Evolutionary conservation across 2,888 invertebrate genomes (phyloP), one percentile per base, ranked within the genome.

Genomic region (Melanostoma mellinum): DNA sequence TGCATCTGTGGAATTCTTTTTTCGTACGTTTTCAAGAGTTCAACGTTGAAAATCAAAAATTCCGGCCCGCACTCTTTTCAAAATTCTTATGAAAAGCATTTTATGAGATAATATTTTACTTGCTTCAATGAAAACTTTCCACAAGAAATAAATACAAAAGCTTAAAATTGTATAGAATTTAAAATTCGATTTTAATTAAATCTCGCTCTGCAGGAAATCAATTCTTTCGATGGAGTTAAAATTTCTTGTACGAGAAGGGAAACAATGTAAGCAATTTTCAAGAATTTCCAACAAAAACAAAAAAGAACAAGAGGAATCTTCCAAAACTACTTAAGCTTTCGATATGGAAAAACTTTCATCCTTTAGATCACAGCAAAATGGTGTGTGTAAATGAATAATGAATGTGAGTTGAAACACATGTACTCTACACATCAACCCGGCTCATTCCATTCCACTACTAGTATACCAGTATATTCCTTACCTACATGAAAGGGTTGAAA

Each of bases 401-500:
- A 84, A 84, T 84, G 71, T 55, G 44, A 69, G 55, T 69, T 36
- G 55, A 38, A 84, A 71, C 69, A 69, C 73, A 78, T 68, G 71
- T 71, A 78, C 20, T 20, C 20, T 20, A 20, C 55, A 69, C 78
- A 71, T 53, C 50, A 76, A 63, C 53, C 38, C 9, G 48, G 8
- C 42, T 20, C 6, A 5, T 9, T n/a, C 5, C 38, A 4, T n/a
- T 8, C 42, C 4, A 10, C 71, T 20, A 67, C 30, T 32, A 46
- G 56, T 40, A 58, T 56, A 36, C 63, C 36, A 61, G n/a, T n/a
- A 20, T 20, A 20, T 1, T 20, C 20, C 20, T 20, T 20, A 20
- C 20, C 20, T 44, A 65, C 48, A 69, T 71, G 84, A 79, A 84
- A 75, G 84, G 84, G 84, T 84, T 75, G 84, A 79, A 84, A 84